Conservation (phyloP, 2,888 invertebrate species). For the Sinhomidia bicolor region DNA sequence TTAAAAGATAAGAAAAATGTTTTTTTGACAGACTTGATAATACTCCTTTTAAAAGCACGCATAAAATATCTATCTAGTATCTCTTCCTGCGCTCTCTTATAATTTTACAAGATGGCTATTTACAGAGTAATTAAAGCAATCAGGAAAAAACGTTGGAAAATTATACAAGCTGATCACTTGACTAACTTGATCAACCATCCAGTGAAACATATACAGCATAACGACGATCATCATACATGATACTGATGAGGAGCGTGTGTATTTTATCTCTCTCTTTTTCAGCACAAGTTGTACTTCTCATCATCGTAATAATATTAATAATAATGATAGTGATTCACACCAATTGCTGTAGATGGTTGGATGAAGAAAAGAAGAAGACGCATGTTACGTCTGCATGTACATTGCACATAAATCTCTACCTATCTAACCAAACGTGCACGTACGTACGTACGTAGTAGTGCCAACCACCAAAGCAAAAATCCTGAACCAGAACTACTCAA, state of each 20-base stretch:
- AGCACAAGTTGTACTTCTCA: background rate
- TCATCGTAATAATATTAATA: too few relatives aligned
- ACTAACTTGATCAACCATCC: conserved; percentile 44
- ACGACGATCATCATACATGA: conserved; percentile 1
- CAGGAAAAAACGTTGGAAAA: conserved; percentile 42
- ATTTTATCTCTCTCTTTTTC: too few relatives aligned
- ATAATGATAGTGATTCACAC: background rate
- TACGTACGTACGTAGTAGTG: background rate
- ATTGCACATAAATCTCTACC: too few relatives aligned
- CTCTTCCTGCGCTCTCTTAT: background rate
- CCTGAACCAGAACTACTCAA: conserved; percentile 36
- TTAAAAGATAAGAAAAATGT: background rate
- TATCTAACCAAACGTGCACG: background rate
- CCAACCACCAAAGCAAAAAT: background rate
- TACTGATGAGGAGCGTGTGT: too few relatives aligned
- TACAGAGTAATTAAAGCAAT: conserved; percentile 35
- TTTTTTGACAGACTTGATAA: conserved; percentile 9
- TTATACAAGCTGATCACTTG: conserved; percentile 22
- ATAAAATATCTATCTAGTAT: background rate
- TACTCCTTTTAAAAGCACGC: background rate
- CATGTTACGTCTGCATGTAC: background rate
- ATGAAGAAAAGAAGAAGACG: conserved; percentile 20
- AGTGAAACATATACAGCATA: conserved; percentile 27
- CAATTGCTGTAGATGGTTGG: background rate
- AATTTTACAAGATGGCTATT: background rate